Evolutionary conservation across 1,140 invertebrate genomes (phyloP).

Genomic region (Cotesia typhae): DNA sequence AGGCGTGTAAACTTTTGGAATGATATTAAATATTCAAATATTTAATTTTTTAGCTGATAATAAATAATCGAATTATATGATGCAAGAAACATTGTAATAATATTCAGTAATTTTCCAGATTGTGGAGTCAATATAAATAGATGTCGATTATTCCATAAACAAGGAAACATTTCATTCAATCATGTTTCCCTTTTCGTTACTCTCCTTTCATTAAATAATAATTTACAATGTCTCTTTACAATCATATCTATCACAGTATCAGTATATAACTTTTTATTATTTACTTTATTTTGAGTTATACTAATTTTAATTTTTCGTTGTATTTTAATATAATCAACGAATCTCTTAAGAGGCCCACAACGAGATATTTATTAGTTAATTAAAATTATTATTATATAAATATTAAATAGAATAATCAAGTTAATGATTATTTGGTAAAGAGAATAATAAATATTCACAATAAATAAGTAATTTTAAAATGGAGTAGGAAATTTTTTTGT

Average conservation of each 20-base stretch:
- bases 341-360: not conserved
- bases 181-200: not conserved
- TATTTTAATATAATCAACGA: constrained; percentile 9
- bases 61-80: too few relatives aligned
- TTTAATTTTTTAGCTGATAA: too few relatives aligned
- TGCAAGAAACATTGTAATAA: too few relatives aligned
- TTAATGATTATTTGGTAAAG: constrained; percentile 5
- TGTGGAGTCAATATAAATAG: not conserved
- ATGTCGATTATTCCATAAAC: not conserved
- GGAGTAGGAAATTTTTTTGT: not conserved
- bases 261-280: constrained; percentile 40
- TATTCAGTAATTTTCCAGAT: too few relatives aligned
- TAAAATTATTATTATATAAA: not conserved
- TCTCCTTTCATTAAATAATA: constrained; percentile 1
- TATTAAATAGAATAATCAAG: not conserved
- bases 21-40: too few relatives aligned
- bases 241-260: constrained; percentile 54
- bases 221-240: constrained; percentile 32
- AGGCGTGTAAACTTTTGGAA: too few relatives aligned
- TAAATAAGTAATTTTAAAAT: not conserved
- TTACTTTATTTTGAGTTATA: not conserved
- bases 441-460: not conserved
- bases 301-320: constrained; percentile 2
- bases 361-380: not conserved
- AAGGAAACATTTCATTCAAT: not conserved